These are phyloP conservation scores for Trichonephila clavipes DNA, from an alignment of 1,140 invertebrate species.

Conservation along the genomic window DNA sequence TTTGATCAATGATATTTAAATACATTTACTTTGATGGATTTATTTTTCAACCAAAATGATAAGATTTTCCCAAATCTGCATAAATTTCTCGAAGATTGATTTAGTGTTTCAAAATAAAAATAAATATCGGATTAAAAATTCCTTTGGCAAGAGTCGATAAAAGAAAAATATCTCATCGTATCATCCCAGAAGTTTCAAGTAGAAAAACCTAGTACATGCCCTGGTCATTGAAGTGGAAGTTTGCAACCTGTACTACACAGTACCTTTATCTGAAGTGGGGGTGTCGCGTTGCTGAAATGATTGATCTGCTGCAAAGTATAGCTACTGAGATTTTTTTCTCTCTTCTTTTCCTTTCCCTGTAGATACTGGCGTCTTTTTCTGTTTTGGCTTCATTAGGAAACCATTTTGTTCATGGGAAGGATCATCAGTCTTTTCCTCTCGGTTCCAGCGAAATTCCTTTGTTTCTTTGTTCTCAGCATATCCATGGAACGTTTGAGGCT, in stretches of 20 bases:
- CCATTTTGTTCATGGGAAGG: conserved; percentile 57
- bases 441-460: conserved; percentile 46
- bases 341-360: background rate
- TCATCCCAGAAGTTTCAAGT: background rate
- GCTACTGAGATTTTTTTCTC: conserved; percentile 28
- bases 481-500: conserved; percentile 42
- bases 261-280: conserved; percentile 28
- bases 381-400: conserved; percentile 65
- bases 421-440: conserved; percentile 54
- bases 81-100: background rate
- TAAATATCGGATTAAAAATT: background rate
- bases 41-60: background rate
- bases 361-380: conserved; percentile 44
- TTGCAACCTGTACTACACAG: conserved; percentile 38
- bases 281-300: conserved; percentile 60
- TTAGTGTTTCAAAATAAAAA: background rate
- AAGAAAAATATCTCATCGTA: background rate
- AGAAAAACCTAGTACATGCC: conserved; percentile 15
- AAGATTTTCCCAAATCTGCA: background rate
- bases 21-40: background rate
- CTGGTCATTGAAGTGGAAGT: conserved; percentile 43
- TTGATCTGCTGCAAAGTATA: conserved; percentile 34
- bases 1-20: no score
- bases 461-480: conserved; percentile 44
- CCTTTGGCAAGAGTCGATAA: background rate